These are phyloP conservation scores for Meda fulgida DNA, from an alignment of 2,797 vertebrate species.

Conservation along the genomic window DNA sequence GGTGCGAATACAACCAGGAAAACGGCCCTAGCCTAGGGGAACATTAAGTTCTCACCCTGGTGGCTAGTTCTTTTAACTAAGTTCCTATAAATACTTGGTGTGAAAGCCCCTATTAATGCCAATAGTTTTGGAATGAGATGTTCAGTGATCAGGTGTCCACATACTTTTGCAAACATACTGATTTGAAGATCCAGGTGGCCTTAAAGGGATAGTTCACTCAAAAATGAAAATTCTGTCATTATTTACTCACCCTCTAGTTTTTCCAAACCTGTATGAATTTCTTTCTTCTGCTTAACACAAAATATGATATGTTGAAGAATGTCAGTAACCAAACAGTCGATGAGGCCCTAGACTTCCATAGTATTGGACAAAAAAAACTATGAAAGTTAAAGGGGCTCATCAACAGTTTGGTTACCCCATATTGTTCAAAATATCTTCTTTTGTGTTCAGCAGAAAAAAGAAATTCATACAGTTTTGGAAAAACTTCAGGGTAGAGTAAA, in stretches of 20 bases:
- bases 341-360: background rate
- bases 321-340: background rate
- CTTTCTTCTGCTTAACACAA: background rate
- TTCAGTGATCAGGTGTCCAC: constrained; percentile 1
- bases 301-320: background rate
- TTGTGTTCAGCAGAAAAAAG: background rate
- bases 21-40: background rate
- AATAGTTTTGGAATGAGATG: background rate
- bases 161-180: constrained; percentile 1
- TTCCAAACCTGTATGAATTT: background rate
- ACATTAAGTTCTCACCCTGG: background rate
- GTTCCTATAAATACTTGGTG: background rate
- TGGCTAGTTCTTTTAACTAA: background rate
- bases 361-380: background rate
- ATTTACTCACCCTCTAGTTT: background rate
- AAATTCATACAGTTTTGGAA: background rate
- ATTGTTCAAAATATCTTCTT: background rate
- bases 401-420: background rate
- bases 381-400: background rate
- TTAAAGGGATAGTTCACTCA: background rate
- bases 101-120: background rate
- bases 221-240: background rate
- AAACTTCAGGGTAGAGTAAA: background rate
- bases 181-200: background rate
- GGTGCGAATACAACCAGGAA: background rate